Evolutionary conservation across 2,113 vertebrate species (phyloP).

Genomic region (Petrocephalus microphthalmus): DNA sequence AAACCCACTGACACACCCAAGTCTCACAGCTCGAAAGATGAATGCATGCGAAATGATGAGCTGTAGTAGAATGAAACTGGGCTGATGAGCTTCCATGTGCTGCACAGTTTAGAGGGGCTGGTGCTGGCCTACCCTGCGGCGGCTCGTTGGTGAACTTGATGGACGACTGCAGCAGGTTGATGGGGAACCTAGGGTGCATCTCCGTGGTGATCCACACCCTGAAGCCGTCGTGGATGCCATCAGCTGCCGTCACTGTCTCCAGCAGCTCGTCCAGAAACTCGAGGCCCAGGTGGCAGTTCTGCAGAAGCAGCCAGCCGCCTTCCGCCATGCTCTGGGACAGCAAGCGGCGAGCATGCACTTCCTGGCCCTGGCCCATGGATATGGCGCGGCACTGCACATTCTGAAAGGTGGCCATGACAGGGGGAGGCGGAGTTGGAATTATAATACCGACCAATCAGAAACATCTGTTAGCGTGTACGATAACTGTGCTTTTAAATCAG

Average conservation of each 20-base stretch:
- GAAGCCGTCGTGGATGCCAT: conserved; percentile 53
- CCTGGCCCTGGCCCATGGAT: conserved; percentile 81
- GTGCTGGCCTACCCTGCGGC: conserved; percentile 63
- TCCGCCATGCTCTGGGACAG: conserved; percentile 66
- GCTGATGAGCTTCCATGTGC: background rate
- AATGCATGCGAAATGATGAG: background rate
- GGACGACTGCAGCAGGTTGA: conserved; percentile 72
- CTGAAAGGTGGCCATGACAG: conserved; percentile 41
- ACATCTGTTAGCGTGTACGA: background rate
- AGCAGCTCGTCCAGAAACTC: conserved; percentile 72
- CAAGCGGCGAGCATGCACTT: conserved; percentile 69
- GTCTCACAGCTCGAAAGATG: background rate
- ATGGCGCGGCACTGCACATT: conserved; percentile 61
- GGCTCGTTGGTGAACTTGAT: conserved; percentile 82
- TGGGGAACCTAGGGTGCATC: conserved; percentile 67
- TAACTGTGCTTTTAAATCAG: background rate
- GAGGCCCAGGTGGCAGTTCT: conserved; percentile 78
- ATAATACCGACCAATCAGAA: background rate
- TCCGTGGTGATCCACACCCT: conserved; percentile 77
- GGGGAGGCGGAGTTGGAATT: background rate
- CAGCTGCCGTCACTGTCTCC: conserved; percentile 55
- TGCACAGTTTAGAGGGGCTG: background rate
- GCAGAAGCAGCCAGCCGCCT: conserved; percentile 77
- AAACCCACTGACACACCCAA: background rate
- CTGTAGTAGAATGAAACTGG: background rate